Evolutionary conservation across 2,888 invertebrate species (phyloP).

Genomic region (Coenonympha arcania): DNA sequence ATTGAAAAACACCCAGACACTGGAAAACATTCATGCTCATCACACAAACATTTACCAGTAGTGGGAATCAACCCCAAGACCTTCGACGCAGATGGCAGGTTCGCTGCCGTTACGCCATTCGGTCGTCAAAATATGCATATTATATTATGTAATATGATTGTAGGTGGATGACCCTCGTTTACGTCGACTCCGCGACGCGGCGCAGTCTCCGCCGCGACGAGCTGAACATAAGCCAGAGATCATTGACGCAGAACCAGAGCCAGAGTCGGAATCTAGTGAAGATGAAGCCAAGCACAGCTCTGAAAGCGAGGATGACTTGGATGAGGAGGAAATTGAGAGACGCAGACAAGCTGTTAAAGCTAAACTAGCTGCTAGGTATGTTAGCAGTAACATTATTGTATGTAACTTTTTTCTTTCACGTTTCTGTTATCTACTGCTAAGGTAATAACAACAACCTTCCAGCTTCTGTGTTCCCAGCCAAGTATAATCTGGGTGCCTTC

Average conservation of each 20-base stretch:
- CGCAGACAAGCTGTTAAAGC: conserved; percentile 77
- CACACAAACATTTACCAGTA: no score
- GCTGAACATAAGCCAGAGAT: conserved; percentile 73
- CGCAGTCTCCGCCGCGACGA: conserved; percentile 68
- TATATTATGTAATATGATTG: not conserved
- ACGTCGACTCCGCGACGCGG: conserved; percentile 76
- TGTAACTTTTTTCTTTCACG: no score
- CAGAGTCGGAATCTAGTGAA: conserved; percentile 63
- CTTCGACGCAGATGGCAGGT: no score
- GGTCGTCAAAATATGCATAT: no score
- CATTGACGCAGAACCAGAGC: conserved; percentile 61
- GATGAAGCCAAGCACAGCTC: conserved; percentile 60
- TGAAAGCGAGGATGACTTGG: conserved; percentile 87
- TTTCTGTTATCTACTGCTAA: not conserved
- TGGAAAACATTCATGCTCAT: no score
- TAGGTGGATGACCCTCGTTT: conserved; percentile 88
- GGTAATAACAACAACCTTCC: no score
- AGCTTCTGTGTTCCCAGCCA: no score
- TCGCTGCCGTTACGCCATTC: no score
- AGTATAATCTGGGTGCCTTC: no score
- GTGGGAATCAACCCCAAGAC: no score
- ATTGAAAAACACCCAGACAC: no score
- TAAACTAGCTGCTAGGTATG: conserved; percentile 62
- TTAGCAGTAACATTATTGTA: not conserved
- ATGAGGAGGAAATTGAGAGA: conserved; percentile 88